phyloP scores from a whole-genome alignment of 2,888 invertebrate genomes.

The Plemyria rubiginata region DNA sequence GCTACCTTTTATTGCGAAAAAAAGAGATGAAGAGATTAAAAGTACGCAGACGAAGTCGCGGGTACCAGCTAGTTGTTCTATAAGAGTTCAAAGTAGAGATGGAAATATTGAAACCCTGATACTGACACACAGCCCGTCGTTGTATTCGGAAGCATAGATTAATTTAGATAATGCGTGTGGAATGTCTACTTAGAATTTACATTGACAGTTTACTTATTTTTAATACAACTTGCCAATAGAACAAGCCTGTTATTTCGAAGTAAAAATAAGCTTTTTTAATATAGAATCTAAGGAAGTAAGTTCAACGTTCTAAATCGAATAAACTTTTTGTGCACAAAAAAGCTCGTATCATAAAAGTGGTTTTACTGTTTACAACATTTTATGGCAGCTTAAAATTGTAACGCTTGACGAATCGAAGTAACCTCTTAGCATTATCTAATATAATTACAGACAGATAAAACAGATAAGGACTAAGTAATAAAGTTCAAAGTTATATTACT shows the following conservation, averaged over 20 bases:
- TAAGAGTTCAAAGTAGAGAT: too few species aligned
- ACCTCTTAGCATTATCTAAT: constrained; percentile 25
- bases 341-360: constrained; percentile 15
- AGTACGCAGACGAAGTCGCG: too few species aligned
- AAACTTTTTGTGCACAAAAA: constrained; percentile 16
- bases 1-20: too few species aligned
- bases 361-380: constrained; percentile 35
- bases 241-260: neutral
- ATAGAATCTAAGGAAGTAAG: constrained; percentile 2
- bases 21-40: too few species aligned
- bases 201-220: too few species aligned
- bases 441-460: constrained; percentile 1
- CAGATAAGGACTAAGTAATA: neutral
- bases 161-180: too few species aligned
- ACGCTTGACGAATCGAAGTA: constrained; percentile 39
- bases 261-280: neutral
- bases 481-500: neutral
- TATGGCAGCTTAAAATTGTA: constrained; percentile 29
- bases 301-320: constrained; percentile 16
- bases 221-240: too few species aligned
- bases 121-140: too few species aligned
- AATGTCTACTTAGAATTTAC: too few species aligned
- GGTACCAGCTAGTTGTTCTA: too few species aligned
- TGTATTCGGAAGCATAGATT: too few species aligned
- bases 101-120: too few species aligned